Conservation (phyloP, 1,140 invertebrate species). For the Pantala flavescens region DNA sequence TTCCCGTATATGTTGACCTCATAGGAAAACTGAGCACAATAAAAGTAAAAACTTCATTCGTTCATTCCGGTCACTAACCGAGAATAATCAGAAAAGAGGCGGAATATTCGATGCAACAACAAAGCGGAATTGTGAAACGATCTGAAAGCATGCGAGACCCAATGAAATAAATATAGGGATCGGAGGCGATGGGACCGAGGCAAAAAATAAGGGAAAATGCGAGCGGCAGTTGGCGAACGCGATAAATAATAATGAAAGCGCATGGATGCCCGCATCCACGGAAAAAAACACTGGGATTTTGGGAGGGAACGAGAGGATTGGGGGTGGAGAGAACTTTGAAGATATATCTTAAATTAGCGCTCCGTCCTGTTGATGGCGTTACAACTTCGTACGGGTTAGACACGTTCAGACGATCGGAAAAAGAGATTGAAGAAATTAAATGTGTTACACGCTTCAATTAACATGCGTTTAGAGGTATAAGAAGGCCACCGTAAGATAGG, state of each 20-base stretch:
- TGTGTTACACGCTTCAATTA: slow-evolving; percentile 2
- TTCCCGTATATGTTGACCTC: too few species aligned
- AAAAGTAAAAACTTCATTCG: too few species aligned
- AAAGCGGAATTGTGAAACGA: neutral
- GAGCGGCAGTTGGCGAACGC: neutral
- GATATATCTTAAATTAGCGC: neutral
- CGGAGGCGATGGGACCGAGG: neutral
- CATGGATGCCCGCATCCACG: neutral
- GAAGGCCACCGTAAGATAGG: too few species aligned
- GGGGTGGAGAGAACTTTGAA: neutral
- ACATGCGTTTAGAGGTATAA: neutral
- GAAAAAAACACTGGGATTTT: neutral
- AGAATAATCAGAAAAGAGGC: too few species aligned
- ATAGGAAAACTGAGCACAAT: too few species aligned
- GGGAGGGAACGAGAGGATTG: neutral
- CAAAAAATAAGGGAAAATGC: neutral
- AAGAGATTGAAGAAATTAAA: neutral
- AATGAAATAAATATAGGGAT: neutral
- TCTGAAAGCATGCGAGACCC: neutral
- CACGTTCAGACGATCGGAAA: neutral
- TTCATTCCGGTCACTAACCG: too few species aligned
- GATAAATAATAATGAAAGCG: slow-evolving; percentile 3
- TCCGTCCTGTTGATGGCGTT: neutral
- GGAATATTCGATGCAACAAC: too few species aligned
- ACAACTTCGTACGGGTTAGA: neutral